These are phyloP conservation scores for Benthosema pterotum DNA, from an alignment of 2,797 vertebrate species.

Conservation along the genomic window DNA sequence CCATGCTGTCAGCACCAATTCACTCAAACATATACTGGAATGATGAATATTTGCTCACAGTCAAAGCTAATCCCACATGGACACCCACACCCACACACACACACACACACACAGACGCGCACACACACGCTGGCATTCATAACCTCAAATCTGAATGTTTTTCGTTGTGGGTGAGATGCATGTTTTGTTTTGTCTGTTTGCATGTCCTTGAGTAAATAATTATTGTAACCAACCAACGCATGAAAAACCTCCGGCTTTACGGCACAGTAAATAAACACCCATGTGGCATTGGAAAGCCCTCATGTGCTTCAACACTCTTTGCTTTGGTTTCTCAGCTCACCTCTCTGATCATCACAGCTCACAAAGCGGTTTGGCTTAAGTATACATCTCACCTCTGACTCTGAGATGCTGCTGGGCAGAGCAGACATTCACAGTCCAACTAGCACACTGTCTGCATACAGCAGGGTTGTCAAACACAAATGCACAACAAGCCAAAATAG, in stretches of 20 bases:
- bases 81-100: neutral
- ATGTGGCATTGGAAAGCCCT: neutral
- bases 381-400: neutral
- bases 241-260: neutral
- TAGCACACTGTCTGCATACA: no score
- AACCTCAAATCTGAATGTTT: neutral
- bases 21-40: neutral
- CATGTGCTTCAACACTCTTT: neutral
- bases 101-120: neutral
- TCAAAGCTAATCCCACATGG: constrained; percentile 1
- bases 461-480: no score
- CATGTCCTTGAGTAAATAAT: neutral
- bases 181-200: constrained; percentile 12
- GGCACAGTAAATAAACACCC: neutral
- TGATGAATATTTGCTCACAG: constrained; percentile 34
- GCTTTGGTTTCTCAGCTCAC: neutral
- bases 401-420: neutral
- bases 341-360: constrained; percentile 7
- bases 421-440: neutral
- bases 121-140: constrained; percentile 16
- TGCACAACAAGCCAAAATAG: no score
- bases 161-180: neutral
- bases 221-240: neutral
- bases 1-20: constrained; percentile 7
- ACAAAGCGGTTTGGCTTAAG: neutral